Evolutionary conservation across 1,140 invertebrate species (phyloP), one percentile per base, ranked within the genome.

Genomic region (Apis mellifera): DNA sequence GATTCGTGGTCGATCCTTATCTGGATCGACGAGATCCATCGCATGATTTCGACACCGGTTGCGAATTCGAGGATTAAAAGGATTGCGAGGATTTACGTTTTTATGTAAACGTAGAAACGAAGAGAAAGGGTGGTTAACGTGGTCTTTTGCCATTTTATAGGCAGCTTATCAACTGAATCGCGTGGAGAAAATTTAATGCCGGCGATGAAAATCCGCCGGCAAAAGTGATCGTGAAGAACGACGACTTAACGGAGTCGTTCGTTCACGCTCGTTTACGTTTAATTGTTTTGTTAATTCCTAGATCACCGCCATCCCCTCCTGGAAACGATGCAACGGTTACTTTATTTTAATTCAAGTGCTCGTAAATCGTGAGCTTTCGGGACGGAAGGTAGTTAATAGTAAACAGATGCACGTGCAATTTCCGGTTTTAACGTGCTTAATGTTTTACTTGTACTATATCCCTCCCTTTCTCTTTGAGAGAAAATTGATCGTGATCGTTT

Each of bases 271-370:
- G 50, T 80, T 73, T 73, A 19, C 70, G 48, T 73, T 32, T 73
- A 80, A 80, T 73, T 64, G 59, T 80, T 80, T 55, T 60, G 78
- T 64, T 80, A 73, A 73, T 80, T 65, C 59, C 9, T 15, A 42
- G 42, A 68, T 59, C 17, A 8, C 23, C 50, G 42, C 48, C 78
- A 42, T 48, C 23, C 2, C 3, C 2, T 48, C 42, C 2, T 8
- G 21, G 48, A 42, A 23, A 54, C 21, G 9, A 7, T 60, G 7
- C 52, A 78, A 59, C 13, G 7, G 17, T 9, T 42, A 42, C 19
- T 5, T n/a, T 55, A n/a, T 57, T 59, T 55, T 9, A 2, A 1
- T 9, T 11, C 9, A 48, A 55, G n/a, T 1, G 52, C 21, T 54
- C 50, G 59, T 55, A 73, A 55, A 73, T 8, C 59, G 26, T 7